Evolutionary conservation across 2,888 invertebrate genomes (phyloP), one percentile per base, ranked within the genome.

Genomic region (Megamerina dolium): DNA sequence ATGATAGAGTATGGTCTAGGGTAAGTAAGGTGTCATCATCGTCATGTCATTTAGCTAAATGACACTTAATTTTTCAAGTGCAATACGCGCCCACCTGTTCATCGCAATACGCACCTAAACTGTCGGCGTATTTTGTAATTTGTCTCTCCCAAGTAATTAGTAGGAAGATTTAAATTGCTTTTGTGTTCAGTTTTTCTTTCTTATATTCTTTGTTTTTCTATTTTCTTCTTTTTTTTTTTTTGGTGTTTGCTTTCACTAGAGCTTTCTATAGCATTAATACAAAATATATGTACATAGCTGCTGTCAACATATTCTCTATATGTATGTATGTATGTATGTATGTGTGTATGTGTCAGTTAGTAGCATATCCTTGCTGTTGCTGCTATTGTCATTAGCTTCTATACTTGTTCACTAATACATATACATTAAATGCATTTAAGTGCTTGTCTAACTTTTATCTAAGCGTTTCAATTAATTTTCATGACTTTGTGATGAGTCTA

Each of bases 141-240:
- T 65, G 65, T 65, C 64, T n/a, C n/a, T 64, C 61, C 56, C 56
- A 57, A 61, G 64, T 64, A 65, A 65, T 65, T 64, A 65, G 64
- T 59, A 58, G n/a, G n/a, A n/a, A 64, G 64, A 65, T 65, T 65
- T 65, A 65, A 65, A 65, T 64, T 59, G 61, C 59, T 59, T 61
- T 57, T 55, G 53, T 55, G 56, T 54, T 41, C 41, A n/a, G n/a
- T n/a, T n/a, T n/a, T 48, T 49, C 41, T 45, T 37, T 27, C 41
- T 45, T 36, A 37, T 33, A 39, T 37, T 34, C 38, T 30, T 19
- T 44, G 41, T 20, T 40, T 39, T n/a, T n/a, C n/a, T n/a, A n/a
- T n/a, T n/a, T n/a, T n/a, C n/a, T n/a, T n/a, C n/a, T n/a, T n/a
- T n/a, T n/a, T n/a, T n/a, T n/a, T n/a, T n/a, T n/a, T n/a, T n/a